Evolutionary conservation across 2,113 vertebrate genomes (phyloP), one percentile per base, ranked within the genome.

Genomic region (Otus sunia): DNA sequence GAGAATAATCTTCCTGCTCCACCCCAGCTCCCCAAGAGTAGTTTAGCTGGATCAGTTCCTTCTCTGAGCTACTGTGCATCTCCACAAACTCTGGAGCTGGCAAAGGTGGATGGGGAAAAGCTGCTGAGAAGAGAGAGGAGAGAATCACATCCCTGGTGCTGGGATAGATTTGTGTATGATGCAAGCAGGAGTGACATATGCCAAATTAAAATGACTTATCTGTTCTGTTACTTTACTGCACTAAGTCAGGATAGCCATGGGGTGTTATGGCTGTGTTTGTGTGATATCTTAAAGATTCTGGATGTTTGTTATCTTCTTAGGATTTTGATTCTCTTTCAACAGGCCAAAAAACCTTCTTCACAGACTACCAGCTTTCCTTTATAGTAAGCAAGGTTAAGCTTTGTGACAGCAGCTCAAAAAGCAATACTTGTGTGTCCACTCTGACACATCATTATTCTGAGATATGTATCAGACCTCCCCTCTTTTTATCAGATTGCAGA

Each of bases 401-500:
- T 86, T 74, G 16, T 88, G 67, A 88, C 82, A 83, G 71, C 52
- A 71, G 27, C 53, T 91, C 39, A 78, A 87, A 87, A 87, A 85
- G 36, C 9, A 68, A 27, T 89, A 58, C 76, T 81, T 96, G 45
- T 72, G 69, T 90, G 86, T 75, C 71, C 49, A 45, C 49, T 95
- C 47, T 62, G n/a, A 62, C 89, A 89, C 92, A 73, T 82, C 77
- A 89, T 97, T 94, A 91, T 92, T 92, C 80, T 79, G 14, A 79
- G 69, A 34, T 85, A 69, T 5, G 10, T 91, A 95, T 82, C 81
- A 95, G 90, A 94, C 66, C 29, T 96, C 53, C 23, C 45, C 30
- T 85, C 37, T 82, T 94, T 85, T 89, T 95, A 95, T 96, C 94
- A 94, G 92, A 76, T 88, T 83, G 32, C 49, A 95, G 84, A 91